Conservation (phyloP, 2,888 invertebrate species). For the Phlogophora meticulosa region DNA sequence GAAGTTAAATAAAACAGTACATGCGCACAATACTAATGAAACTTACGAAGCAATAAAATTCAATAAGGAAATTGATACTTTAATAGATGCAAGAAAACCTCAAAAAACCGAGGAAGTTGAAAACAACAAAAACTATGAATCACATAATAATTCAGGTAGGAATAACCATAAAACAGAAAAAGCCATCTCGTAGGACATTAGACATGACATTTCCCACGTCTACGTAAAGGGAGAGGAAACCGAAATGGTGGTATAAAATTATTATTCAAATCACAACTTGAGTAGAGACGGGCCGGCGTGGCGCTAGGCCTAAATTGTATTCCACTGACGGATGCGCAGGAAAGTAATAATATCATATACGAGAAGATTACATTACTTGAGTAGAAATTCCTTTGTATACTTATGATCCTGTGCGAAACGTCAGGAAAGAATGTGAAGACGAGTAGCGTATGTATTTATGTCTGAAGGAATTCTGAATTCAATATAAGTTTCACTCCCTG, state of each 20-base stretch:
- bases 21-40: slow-evolving; percentile 32
- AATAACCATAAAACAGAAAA: slow-evolving; percentile 73
- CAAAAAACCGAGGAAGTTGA: slow-evolving; percentile 55
- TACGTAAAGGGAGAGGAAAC: slow-evolving; percentile 87
- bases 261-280: slow-evolving; percentile 90
- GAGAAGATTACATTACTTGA: slow-evolving; percentile 73
- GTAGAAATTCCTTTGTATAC: slow-evolving; percentile 61
- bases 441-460: slow-evolving; percentile 1
- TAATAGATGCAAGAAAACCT: slow-evolving; percentile 40
- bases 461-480: slow-evolving; percentile 28
- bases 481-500: not conserved
- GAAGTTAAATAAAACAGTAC: slow-evolving; percentile 31
- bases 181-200: slow-evolving; percentile 82
- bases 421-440: slow-evolving; percentile 13
- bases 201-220: slow-evolving; percentile 88
- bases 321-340: slow-evolving; percentile 85
- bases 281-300: slow-evolving; percentile 81
- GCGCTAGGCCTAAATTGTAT: slow-evolving; percentile 88
- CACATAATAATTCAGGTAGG: slow-evolving; percentile 63
- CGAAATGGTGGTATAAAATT: slow-evolving; percentile 88
- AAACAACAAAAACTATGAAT: slow-evolving; percentile 57
- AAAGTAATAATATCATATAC: slow-evolving; percentile 81
- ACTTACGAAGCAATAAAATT: slow-evolving; percentile 36
- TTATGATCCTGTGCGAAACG: slow-evolving; percentile 59
- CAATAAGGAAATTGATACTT: slow-evolving; percentile 56